Base-by-base conservation (phyloP, 2,888 invertebrate species). In the Eupithecia inturbata region DNA sequence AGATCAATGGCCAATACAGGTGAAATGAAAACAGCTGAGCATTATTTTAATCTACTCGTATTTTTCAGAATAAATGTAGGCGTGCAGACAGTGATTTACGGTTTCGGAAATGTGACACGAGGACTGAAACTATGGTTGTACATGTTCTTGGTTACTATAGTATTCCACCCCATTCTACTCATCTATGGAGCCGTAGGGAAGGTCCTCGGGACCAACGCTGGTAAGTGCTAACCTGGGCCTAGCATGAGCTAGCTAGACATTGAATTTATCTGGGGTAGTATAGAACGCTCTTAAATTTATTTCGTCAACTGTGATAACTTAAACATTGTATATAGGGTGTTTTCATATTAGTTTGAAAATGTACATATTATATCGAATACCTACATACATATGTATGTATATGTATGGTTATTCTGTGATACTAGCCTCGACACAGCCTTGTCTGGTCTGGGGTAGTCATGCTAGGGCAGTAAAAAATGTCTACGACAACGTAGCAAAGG, bases 51-150 rank as follows among this genome's bases (percentile, higher is more conserved):
- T 4, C 5, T 1, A n/a, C n/a, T n/a, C n/a, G n/a, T n/a, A 26
- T 14, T 66, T 82, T 81, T 62, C 83, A 94, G 94, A 80, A 90
- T 94, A 80, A 91, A 92, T 73, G 75, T 94, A 19, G 94, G 92
- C 2, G 75, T 90, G 53, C 84, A 84, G 28, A 83, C 88, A 12
- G 85, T 94, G n/a, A 82, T 83, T 3, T 69, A 88, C 67, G 94
- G 93, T 12, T 94, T 94, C 67, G 93, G 93, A 3, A 92, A 93
- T 73, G 88, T 94, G 64, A 77, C 78, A 33, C 89, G 94, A 14
- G 92, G 88, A 6, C 78, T 82, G 1, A 90, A 86, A 41, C 85
- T 94, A 6, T 94, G 93, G 94, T 39, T 89, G n/a, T 92, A 87
- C 74, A 88, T 91, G 71, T 80, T 92, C 12, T 72, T 80, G 3